Evolutionary conservation across 1,140 invertebrate genomes (phyloP).

Genomic region (Drosophila triauraria): DNA sequence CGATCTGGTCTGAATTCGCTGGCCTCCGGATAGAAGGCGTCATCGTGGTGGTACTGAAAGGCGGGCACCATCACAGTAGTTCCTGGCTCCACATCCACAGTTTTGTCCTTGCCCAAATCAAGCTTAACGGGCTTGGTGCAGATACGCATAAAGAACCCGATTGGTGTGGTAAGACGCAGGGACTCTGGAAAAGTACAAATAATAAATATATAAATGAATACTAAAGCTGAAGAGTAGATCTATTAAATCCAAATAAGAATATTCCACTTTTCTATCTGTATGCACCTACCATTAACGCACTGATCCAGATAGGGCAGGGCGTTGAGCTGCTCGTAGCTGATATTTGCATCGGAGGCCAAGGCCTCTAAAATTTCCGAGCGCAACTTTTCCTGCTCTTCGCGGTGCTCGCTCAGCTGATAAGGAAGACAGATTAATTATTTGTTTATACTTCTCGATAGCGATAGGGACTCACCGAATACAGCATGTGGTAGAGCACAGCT

Average conservation of each 20-base stretch:
- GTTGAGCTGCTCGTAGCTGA: slow-evolving; percentile 60
- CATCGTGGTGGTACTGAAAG: slow-evolving; percentile 72
- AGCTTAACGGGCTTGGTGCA: slow-evolving; percentile 84
- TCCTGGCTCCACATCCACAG: slow-evolving; percentile 58
- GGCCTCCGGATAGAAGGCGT: slow-evolving; percentile 86
- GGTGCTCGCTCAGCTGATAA: slow-evolving; percentile 63
- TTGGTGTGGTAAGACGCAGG: slow-evolving; percentile 57
- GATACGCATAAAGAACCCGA: slow-evolving; percentile 62
- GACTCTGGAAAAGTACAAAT: slow-evolving; percentile 50
- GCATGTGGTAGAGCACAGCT: slow-evolving; percentile 63
- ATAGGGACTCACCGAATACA: slow-evolving; percentile 65
- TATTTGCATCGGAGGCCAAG: slow-evolving; percentile 28
- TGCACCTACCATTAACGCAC: slow-evolving; percentile 52
- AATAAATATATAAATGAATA: not conserved
- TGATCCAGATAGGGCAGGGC: slow-evolving; percentile 75
- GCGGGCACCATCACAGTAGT: slow-evolving; percentile 57
- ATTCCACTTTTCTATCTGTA: no score
- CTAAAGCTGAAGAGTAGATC: no score
- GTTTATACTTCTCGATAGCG: not conserved
- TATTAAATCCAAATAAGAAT: no score
- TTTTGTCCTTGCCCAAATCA: slow-evolving; percentile 64
- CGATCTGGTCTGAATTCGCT: slow-evolving; percentile 87
- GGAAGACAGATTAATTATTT: slow-evolving; percentile 13
- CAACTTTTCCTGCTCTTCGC: slow-evolving; percentile 58
- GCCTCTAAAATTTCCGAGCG: slow-evolving; percentile 55